A percentile compares a stretch with the other conserved stretches of the same genome.
Conservation (phyloP, 2,888 invertebrate species). For the Dynastes grantii region DNA sequence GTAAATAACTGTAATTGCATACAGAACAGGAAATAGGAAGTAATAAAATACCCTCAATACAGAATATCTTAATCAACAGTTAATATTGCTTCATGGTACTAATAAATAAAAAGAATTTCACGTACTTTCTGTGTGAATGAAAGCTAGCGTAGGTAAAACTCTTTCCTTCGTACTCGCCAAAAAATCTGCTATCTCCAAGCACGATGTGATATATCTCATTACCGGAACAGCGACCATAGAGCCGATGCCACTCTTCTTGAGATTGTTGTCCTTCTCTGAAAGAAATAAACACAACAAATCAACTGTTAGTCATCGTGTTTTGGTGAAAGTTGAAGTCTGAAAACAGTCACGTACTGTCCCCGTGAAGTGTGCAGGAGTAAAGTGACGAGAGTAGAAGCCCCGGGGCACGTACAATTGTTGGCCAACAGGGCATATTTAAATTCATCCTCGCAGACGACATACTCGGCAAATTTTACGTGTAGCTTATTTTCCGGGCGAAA, state of each 20-base stretch:
- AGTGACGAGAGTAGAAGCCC: slow-evolving; percentile 96
- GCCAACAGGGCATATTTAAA: slow-evolving; percentile 98
- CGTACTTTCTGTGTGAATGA: slow-evolving; percentile 97
- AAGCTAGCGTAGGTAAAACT: slow-evolving; percentile 99
- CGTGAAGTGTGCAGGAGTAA: slow-evolving; percentile 95
- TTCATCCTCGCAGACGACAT: slow-evolving; percentile 98
- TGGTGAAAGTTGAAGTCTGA: slow-evolving; percentile 1
- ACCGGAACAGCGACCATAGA: slow-evolving; percentile 98
- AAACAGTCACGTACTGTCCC: slow-evolving; percentile 88
- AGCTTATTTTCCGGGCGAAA: slow-evolving; percentile 98
- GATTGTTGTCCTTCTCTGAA: slow-evolving; percentile 94
- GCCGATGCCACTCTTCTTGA: slow-evolving; percentile 97
- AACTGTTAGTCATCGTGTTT: slow-evolving; percentile 16
- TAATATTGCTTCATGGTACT: too few species aligned
- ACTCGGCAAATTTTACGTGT: slow-evolving; percentile 99
- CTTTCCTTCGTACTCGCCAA: slow-evolving; percentile 98
- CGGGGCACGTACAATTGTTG: slow-evolving; percentile 98
- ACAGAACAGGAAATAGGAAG: too few species aligned
- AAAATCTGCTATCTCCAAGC: slow-evolving; percentile 95
- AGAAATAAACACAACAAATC: slow-evolving; percentile 57
- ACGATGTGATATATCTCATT: slow-evolving; percentile 99
- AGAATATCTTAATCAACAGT: too few species aligned
- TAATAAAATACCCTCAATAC: too few species aligned
- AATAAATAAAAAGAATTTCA: slow-evolving; percentile 53
- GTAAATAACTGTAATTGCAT: too few species aligned